These are phyloP conservation scores for Busseola fusca DNA, from an alignment of 2,888 invertebrate genomes.

Conservation along the genomic window DNA sequence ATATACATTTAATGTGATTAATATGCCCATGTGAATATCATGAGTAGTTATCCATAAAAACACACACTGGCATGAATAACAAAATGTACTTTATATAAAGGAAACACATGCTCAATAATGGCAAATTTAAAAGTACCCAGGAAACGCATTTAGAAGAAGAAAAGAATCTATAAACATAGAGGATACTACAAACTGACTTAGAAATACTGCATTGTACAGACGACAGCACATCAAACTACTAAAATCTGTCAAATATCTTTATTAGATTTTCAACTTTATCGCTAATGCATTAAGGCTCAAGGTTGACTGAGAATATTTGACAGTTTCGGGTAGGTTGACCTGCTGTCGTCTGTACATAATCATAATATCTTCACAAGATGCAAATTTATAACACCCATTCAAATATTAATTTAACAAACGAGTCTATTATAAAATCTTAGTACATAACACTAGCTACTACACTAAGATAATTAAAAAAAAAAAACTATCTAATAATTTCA, in stretches of 20 bases:
- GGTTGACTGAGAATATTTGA: too few relatives aligned
- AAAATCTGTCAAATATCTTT: too few relatives aligned
- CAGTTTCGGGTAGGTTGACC: too few relatives aligned
- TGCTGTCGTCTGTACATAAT: too few relatives aligned
- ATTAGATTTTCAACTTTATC: too few relatives aligned
- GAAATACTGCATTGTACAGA: neutral
- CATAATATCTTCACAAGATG: neutral
- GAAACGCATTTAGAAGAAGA: neutral
- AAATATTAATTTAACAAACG: neutral
- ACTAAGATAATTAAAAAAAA: neutral
- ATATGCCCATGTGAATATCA: neutral
- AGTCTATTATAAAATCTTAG: neutral
- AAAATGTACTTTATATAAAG: neutral
- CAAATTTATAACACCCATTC: neutral
- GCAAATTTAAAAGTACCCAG: neutral
- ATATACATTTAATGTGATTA: neutral
- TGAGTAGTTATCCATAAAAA: neutral
- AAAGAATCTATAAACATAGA: neutral
- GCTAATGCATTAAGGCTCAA: too few relatives aligned
- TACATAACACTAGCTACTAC: neutral
- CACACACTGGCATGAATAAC: neutral
- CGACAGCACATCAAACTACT: too few relatives aligned
- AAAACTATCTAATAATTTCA: neutral
- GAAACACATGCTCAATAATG: neutral
- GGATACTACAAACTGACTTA: neutral